Conservation (phyloP, 2,113 vertebrate genomes). For the Scopus umbretta region DNA sequence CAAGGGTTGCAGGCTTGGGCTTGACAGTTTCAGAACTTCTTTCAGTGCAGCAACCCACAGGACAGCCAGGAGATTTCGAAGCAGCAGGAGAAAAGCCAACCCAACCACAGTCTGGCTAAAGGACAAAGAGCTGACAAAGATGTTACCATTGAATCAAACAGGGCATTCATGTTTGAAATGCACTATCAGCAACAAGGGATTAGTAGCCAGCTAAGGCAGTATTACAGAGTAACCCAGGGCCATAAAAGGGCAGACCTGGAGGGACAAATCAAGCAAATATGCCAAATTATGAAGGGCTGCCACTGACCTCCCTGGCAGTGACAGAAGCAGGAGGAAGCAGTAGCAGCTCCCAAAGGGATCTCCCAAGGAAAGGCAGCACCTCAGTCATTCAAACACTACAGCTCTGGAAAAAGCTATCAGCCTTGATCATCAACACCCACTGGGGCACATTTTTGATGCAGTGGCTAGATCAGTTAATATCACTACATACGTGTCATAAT, state of each 20-base stretch:
- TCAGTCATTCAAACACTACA: neutral
- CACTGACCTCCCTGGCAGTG: neutral
- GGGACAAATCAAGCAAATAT: neutral
- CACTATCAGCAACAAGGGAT: neutral
- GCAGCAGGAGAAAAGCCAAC: neutral
- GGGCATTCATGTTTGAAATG: neutral
- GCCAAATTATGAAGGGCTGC: neutral
- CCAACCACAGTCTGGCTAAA: neutral
- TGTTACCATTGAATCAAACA: neutral
- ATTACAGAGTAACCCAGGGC: neutral
- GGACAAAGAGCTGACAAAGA: neutral
- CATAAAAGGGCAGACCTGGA: neutral
- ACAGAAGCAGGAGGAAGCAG: neutral
- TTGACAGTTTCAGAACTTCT: neutral
- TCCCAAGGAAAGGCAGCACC: neutral
- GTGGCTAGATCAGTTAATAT: neutral
- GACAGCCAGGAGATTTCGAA: neutral
- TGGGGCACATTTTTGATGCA: neutral
- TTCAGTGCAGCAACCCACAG: neutral
- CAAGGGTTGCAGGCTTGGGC: neutral
- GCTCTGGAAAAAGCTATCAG: neutral
- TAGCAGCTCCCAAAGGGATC: neutral
- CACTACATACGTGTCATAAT: slow-evolving; percentile 85
- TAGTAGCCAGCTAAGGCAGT: neutral
- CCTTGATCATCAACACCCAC: neutral